phyloP scores from a whole-genome alignment of 2,888 invertebrate species.

The Erebia epiphron region DNA sequence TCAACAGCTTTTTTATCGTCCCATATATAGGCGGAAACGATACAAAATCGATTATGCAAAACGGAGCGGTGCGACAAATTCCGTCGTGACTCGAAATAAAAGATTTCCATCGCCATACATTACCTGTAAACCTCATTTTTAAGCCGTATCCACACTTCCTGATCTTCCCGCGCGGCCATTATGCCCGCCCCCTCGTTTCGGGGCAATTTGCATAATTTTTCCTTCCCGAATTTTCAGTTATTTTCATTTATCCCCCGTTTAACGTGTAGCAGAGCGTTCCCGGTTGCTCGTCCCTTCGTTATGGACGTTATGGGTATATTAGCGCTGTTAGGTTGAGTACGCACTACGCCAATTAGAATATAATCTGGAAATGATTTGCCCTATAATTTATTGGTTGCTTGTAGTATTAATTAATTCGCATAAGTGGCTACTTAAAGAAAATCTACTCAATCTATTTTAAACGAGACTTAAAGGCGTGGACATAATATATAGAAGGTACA shows the following conservation, averaged over 20 bases:
- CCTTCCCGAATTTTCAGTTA: slow-evolving; percentile 45
- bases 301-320: slow-evolving; percentile 32
- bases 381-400: slow-evolving; percentile 5
- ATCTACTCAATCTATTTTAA: too few species aligned
- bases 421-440: too few species aligned
- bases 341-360: slow-evolving; percentile 22
- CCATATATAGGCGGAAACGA: not conserved
- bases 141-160: slow-evolving; percentile 39
- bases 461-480: too few species aligned
- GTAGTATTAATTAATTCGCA: not conserved
- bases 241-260: slow-evolving; percentile 44
- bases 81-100: slow-evolving; percentile 32
- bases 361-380: slow-evolving; percentile 19
- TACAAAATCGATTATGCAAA: slow-evolving; percentile 32
- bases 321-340: slow-evolving; percentile 23
- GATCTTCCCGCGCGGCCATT: slow-evolving; percentile 37
- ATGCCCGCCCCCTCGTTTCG: slow-evolving; percentile 40
- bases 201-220: slow-evolving; percentile 49
- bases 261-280: slow-evolving; percentile 33
- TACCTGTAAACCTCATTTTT: slow-evolving; percentile 41
- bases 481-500: too few species aligned
- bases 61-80: slow-evolving; percentile 27
- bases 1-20: too few species aligned
- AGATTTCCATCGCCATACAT: slow-evolving; percentile 31
- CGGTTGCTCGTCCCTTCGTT: slow-evolving; percentile 35